Evolutionary conservation across 2,113 vertebrate genomes (phyloP), one percentile per base, ranked within the genome.

Genomic region (Coryphaenoides rupestris): DNA sequence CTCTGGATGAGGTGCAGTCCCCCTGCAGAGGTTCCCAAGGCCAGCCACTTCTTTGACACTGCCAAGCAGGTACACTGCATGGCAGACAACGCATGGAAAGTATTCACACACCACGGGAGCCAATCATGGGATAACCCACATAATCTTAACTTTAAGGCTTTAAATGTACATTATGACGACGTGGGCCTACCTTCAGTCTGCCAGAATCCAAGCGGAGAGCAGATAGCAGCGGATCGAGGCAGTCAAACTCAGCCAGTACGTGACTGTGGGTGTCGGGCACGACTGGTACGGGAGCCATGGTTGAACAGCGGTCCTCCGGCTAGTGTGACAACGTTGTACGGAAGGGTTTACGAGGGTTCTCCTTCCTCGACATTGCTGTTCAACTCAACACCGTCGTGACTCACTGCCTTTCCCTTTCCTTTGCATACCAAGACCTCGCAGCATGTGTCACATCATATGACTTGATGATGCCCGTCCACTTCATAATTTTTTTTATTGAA

Each of bases 1-100:
- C 90, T 96, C 82, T 99, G 96, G 73, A 99, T 95, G 40, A 99
- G 93, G 66, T 98, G 94, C 65, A 99, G 77, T 10, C 94, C 97
- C 66, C 97, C 97, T 64, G 94, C 92, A 1, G 97, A 98, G 12
- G 90, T 98, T 64, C 97, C 97, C 7, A 99, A 83, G 1, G 93
- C 94, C 2, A 99, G 68, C 96, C 97, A 99, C 77, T 93, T 95
- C 75, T 89, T 93, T 0, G 95, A 96, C 60, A 94, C 94, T 0
- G 91, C 90, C 72, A 98, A 58, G 73, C 94, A 95, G 0, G 94
- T 96, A 66, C 97, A 98, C 97, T 99, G 68, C 55, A 81, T 79
- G 1, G 76, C 54, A 7, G 21, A n/a, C n/a, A n/a, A n/a, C n/a
- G 12, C 5, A 46, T 19, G 4, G 7, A 40, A 40, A 40, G 33